Evolutionary conservation across 2,797 vertebrate species (phyloP), one percentile per base, ranked within the genome.

Genomic region (Varecia variegata): DNA sequence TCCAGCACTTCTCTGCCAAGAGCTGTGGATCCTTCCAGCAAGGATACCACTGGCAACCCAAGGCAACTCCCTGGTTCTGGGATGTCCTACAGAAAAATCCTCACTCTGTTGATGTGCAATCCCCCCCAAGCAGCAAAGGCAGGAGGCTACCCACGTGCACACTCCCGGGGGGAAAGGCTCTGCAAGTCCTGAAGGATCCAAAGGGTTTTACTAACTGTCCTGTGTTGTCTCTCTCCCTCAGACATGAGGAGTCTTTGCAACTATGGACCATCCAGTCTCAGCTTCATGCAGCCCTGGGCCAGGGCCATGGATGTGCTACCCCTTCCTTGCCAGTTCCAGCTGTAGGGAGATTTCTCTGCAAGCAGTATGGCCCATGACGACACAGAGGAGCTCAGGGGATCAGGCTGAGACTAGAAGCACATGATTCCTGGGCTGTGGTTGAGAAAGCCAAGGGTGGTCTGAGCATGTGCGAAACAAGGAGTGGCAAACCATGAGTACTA

Each of bases 1-100:
- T 90, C 86, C 12, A 85, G 68, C 15, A 6, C 17, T 30, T 25
- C 35, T 73, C 73, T 70, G 68, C 60, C 73, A 47, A 56, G 25
- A 77, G 40, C 85, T n/a, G 0, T 27, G 32, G 71, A 56, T 94
- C 27, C 45, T 94, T 90, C 88, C 58, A 90, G 50, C 32, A 65
- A 80, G 68, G 81, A 74, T 14, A 43, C 18, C 23, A 3, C 9
- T 14, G 23, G 52, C 25, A n/a, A 15, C 20, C 15, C 15, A 79
- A 58, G 76, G 68, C 45, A 67, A 58, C 40, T 15, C 13, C 15
- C 5, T 7, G 12, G 27, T 21, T 95, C 70, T 45, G 32, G 50
- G 68, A 23, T 1, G 0, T 62, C 40, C 82, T 60, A 3, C 7
- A 30, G 14, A 77, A 56, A 93, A n/a, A 15, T 4, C 4, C 32